Evolutionary conservation across 2,888 invertebrate species (phyloP), one percentile per base, ranked within the genome.

Genomic region (Aradus depressus): DNA sequence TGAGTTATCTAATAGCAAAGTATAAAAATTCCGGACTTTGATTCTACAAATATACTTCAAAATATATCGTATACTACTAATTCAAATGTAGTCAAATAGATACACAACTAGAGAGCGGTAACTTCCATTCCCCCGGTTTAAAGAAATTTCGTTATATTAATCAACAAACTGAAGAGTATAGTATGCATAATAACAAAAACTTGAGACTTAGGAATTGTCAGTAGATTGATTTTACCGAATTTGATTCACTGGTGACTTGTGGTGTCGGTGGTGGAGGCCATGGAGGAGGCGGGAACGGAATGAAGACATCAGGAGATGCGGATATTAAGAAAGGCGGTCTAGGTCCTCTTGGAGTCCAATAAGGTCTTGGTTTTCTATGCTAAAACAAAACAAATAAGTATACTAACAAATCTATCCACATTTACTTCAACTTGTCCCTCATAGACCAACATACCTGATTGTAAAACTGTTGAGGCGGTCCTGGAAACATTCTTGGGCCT

Each of bases 391-490:
- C 8, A 35, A 10, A 35, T 14, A 35, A 14, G 16, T 6, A 28
- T n/a, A 8, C 6, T 10, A 10, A 28, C n/a, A 8, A 28, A 28
- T 28, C 8, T 8, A 10, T 28, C 6, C 8, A 10, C n/a, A 10
- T 28, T 28, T 10, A 10, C n/a, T n/a, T 28, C 6, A 28, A 28
- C 31, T 28, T 28, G n/a, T 10, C 6, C n/a, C 31, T 10, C 19
- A 6, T 23, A 44, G 10, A 35, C 21, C 5, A 18, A 32, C 26
- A 14, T 19, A 52, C 52, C 43, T 48, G 52, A 42, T 52, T 52
- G 26, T 38, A 44, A n/a, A 37, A 47, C n/a, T 45, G 35, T 26
- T 54, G 54, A n/a, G 45, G 54, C 39, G 45, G 54, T 12, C 34
- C 32, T 21, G 42, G 44, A 25, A 43, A 47, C 1, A 44, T 42